Evolutionary conservation across 1,140 invertebrate species (phyloP).

Genomic region (Zeugodacus cucurbitae): DNA sequence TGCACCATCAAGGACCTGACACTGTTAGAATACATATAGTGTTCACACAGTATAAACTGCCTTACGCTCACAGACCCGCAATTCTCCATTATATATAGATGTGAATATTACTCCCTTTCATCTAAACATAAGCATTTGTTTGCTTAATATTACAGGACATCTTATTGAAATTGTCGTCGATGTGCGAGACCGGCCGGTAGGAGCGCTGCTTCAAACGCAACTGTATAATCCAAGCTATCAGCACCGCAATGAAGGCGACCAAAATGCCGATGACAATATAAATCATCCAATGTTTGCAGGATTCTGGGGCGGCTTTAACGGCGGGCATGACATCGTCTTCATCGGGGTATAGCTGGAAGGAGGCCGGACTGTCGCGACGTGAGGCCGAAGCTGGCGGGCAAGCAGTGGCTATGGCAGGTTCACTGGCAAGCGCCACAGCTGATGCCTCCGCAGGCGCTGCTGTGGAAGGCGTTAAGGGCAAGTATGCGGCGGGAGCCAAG

Average conservation of each 20-base stretch:
- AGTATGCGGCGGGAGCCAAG: not conserved
- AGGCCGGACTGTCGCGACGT: slow-evolving; percentile 44
- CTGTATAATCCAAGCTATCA: slow-evolving; percentile 49
- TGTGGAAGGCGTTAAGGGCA: not conserved
- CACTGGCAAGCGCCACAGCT: not conserved
- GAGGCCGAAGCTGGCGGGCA: slow-evolving; percentile 42
- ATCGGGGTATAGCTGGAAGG: slow-evolving; percentile 47
- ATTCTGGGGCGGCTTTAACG: slow-evolving; percentile 44
- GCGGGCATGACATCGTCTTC: slow-evolving; percentile 46
- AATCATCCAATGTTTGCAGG: slow-evolving; percentile 30
- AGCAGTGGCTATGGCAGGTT: not conserved
- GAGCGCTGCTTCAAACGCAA: slow-evolving; percentile 59
- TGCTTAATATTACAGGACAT: slow-evolving; percentile 44
- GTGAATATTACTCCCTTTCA: not conserved
- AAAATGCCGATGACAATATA: slow-evolving; percentile 44
- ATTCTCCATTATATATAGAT: not conserved
- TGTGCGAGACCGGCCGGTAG: slow-evolving; percentile 59
- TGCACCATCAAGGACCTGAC: not conserved
- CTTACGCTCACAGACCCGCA: not conserved
- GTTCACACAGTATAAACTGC: not conserved
- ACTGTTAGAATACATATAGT: not conserved
- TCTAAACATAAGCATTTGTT: slow-evolving; percentile 42
- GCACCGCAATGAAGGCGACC: slow-evolving; percentile 36
- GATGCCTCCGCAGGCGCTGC: not conserved
- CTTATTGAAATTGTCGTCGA: slow-evolving; percentile 60